Evolutionary conservation across 2,888 invertebrate species (phyloP).

Genomic region (Neuroscelio doddi): DNA sequence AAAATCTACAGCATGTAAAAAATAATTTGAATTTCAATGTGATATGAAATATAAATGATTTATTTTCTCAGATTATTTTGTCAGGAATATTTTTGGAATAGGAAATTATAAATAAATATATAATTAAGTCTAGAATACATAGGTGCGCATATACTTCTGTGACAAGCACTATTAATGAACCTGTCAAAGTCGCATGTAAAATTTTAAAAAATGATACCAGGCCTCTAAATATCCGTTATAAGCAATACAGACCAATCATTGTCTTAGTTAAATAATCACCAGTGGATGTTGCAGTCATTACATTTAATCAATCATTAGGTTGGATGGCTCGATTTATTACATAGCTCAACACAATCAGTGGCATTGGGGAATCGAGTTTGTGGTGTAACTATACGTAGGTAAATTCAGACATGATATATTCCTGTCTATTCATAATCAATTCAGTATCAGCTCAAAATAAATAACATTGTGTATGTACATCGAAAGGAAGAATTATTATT

Average conservation of each 20-base stretch:
- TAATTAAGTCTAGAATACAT: not conserved
- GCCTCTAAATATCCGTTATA: slow-evolving; percentile 37
- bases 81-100: too few relatives aligned
- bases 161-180: slow-evolving; percentile 3
- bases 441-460: slow-evolving; percentile 5
- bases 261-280: slow-evolving; percentile 63
- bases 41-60: too few relatives aligned
- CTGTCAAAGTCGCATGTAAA: slow-evolving; percentile 21
- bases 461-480: too few relatives aligned
- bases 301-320: slow-evolving; percentile 67
- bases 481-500: too few relatives aligned
- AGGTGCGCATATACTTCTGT: not conserved
- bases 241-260: slow-evolving; percentile 57
- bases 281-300: slow-evolving; percentile 61
- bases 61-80: too few relatives aligned
- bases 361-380: slow-evolving; percentile 34
- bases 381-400: slow-evolving; percentile 26
- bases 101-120: not conserved
- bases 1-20: too few relatives aligned
- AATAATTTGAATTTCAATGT: not conserved
- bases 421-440: slow-evolving; percentile 20
- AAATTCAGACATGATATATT: slow-evolving; percentile 14
- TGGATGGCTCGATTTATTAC: slow-evolving; percentile 62
- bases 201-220: slow-evolving; percentile 23
- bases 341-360: slow-evolving; percentile 25